Evolutionary conservation across 1,140 invertebrate species (phyloP), one percentile per base, ranked within the genome.

Genomic region (Oryzaephilus surinamensis): DNA sequence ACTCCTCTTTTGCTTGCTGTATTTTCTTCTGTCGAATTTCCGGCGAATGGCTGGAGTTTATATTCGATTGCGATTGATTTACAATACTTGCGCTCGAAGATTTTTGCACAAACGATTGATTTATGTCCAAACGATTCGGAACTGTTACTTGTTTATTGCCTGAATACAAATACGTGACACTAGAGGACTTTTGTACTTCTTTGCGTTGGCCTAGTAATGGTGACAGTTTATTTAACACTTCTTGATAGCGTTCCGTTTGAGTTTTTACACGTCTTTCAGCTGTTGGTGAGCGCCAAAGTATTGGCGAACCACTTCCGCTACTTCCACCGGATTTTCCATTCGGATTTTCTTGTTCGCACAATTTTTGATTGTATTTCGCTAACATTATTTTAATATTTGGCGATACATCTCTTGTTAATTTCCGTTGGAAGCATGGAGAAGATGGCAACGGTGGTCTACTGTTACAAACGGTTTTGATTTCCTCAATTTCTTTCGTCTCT

Each of bases 361-460:
- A 36, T 39, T 57, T 60, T 42, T 61, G 57, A 44, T 79, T 77
- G 47, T 79, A 80, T 43, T 70, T 66, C 35, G 72, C 73, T 44
- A 80, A 74, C 74, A 80, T 80, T 41, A 76, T 68, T 28, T 71
- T 60, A 23, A 80, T 78, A 36, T 72, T 74, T 1, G 76, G 76
- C 1, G 76, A 70, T 5, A 76, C 71, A 53, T 77, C 76, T 50
- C 77, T 77, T 0, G 60, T 47, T 19, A 63, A 56, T 41, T 62
- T 54, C 23, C 52, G 28, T 41, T 71, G 65, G 2, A 66, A 63
- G 4, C 66, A 64, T n/a, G 73, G 73, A 0, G 73, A 74, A 13
- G 63, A 57, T 5, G 71, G 72, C 4, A 74, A 51, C 3, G 71
- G 71, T 1, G 71, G 71, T 31, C 66, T 56, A 10, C 50, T 16